Percentiles rank a stretch among this genome's conserved stretches.
These are phyloP conservation scores for Drosophila teissieri DNA, from an alignment of 1,140 invertebrate genomes.

Conservation along the genomic window DNA sequence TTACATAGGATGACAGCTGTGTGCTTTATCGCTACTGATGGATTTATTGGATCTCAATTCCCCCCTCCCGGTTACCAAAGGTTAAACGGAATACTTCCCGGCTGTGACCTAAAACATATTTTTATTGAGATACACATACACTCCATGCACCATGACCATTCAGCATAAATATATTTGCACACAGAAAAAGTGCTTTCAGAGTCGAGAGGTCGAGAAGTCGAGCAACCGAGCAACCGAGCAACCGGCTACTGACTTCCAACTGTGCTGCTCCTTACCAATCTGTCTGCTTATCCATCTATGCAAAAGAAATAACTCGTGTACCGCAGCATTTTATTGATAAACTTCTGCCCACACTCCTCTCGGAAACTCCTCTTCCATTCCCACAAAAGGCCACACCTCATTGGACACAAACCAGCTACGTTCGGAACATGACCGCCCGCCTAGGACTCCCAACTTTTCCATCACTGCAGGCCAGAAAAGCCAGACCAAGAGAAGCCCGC, in stretches of 20 bases:
- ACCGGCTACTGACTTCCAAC: constrained; percentile 4
- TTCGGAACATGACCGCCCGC: constrained; percentile 41
- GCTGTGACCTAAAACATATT: constrained; percentile 36
- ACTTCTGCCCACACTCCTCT: constrained; percentile 54
- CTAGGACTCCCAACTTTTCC: constrained; percentile 50
- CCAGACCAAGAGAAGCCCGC: constrained; percentile 16
- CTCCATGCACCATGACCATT: constrained; percentile 8
- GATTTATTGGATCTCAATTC: constrained; percentile 54
- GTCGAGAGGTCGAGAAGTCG: constrained; percentile 56
- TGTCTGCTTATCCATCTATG: constrained; percentile 65
- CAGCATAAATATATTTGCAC: constrained; percentile 40
- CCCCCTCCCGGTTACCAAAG: constrained; percentile 18
- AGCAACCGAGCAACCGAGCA: constrained; percentile 4
- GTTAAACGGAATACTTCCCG: constrained; percentile 17
- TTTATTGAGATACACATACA: constrained; percentile 37
- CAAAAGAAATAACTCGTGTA: constrained; percentile 81
- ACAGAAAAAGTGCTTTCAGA: constrained; percentile 44
- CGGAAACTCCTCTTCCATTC: not conserved
- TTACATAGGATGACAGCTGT: constrained; percentile 66
- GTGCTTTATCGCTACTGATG: constrained; percentile 38
- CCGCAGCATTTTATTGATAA: constrained; percentile 80
- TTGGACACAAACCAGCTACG: constrained; percentile 57
- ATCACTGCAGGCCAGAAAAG: constrained; percentile 30
- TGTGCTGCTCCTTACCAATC: constrained; percentile 38
- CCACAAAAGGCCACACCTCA: constrained; percentile 50